Percentiles rank a stretch among this genome's conserved stretches.
Evolutionary conservation across 2,888 invertebrate genomes (phyloP).

Genomic region (Didymodactylos carnosus): DNA sequence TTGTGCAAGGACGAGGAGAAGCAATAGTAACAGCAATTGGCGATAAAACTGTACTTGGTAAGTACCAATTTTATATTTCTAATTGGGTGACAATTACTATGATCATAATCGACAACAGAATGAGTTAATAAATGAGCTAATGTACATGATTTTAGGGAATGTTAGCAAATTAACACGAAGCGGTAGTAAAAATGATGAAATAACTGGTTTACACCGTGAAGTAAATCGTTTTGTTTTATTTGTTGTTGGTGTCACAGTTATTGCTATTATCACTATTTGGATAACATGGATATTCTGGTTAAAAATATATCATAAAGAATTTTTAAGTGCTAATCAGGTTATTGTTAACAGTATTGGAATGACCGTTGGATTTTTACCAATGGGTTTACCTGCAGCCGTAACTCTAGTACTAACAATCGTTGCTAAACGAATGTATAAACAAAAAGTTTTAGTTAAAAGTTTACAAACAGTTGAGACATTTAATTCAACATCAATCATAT

Average conservation of each 20-base stretch:
- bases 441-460: constrained; percentile 5
- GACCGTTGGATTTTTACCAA: constrained; percentile 4
- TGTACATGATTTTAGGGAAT: neutral
- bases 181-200: neutral
- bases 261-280: neutral
- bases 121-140: no score
- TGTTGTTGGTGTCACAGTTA: neutral
- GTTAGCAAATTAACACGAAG: neutral
- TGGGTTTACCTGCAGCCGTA: constrained; percentile 4
- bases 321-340: neutral
- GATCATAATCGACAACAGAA: no score
- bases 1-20: constrained; percentile 1
- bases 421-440: constrained; percentile 1
- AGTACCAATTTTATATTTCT: no score
- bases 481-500: neutral
- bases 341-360: constrained; percentile 2
- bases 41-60: constrained; percentile 5
- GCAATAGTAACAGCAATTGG: constrained; percentile 2
- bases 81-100: no score
- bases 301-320: neutral
- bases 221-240: constrained; percentile 2
- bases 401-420: constrained; percentile 2
- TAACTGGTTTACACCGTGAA: constrained; percentile 4
- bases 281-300: constrained; percentile 1
- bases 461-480: neutral